A percentile compares a stretch with the other conserved stretches of the same genome.
phyloP scores from a whole-genome alignment of 2,888 invertebrate genomes.

The Drosophila leonis region DNA sequence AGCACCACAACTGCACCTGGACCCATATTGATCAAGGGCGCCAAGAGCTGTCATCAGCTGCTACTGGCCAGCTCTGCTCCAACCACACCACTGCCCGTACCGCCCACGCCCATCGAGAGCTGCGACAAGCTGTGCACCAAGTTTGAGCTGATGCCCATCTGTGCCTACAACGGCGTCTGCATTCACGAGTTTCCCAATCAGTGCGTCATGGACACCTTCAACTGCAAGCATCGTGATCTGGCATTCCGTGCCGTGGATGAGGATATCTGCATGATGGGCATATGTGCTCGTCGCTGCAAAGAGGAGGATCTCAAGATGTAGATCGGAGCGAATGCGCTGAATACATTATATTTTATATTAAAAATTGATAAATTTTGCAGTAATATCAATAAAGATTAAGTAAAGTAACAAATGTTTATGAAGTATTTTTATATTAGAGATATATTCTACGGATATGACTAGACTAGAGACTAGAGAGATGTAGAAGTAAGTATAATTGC shows the following conservation, averaged over 20 bases:
- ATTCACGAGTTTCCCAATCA: constrained; percentile 81
- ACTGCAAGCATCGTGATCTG: constrained; percentile 74
- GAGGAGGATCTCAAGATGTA: constrained; percentile 59
- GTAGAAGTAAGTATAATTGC: too few species aligned
- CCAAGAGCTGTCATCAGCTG: constrained; percentile 56
- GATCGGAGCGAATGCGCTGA: not conserved
- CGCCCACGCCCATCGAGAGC: constrained; percentile 18
- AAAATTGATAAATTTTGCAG: not conserved
- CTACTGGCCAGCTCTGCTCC: constrained; percentile 39
- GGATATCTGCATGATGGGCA: constrained; percentile 62
- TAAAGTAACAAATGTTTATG: not conserved
- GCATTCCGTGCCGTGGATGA: constrained; percentile 71
- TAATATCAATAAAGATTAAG: not conserved
- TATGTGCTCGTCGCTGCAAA: constrained; percentile 62
- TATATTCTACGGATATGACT: too few species aligned
- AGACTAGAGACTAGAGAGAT: too few species aligned
- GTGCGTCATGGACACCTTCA: constrained; percentile 80
- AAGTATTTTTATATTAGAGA: not conserved
- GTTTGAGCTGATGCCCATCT: constrained; percentile 75
- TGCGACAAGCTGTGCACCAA: constrained; percentile 80
- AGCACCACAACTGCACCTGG: constrained; percentile 29
- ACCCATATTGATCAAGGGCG: constrained; percentile 18
- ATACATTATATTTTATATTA: not conserved
- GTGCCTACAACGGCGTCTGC: constrained; percentile 78
- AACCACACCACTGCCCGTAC: constrained; percentile 33